Evolutionary conservation across 2,888 invertebrate species (phyloP).

Genomic region (Philonicus albiceps): DNA sequence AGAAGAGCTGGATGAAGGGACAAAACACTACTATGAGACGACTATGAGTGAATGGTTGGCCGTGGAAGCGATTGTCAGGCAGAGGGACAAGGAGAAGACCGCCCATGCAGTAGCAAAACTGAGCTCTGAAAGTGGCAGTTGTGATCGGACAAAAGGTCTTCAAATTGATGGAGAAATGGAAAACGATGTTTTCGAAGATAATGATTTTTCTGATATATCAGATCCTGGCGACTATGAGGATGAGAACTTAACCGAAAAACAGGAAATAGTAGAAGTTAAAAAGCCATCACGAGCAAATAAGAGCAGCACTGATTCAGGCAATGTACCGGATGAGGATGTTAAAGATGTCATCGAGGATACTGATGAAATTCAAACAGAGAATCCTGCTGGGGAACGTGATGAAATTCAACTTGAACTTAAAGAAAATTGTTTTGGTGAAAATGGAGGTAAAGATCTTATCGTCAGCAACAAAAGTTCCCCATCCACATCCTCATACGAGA

Average conservation of each 20-base stretch:
- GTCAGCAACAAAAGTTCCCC: constrained; percentile 57
- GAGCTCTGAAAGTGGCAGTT: constrained; percentile 76
- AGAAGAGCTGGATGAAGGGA: constrained; percentile 70
- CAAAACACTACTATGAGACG: constrained; percentile 82
- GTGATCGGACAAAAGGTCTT: constrained; percentile 67
- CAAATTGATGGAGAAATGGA: constrained; percentile 68
- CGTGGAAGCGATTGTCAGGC: constrained; percentile 89
- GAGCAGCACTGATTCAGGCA: constrained; percentile 62
- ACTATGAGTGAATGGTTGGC: constrained; percentile 96
- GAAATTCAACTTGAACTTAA: constrained; percentile 49
- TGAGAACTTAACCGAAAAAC: constrained; percentile 47
- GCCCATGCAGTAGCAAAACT: constrained; percentile 86
- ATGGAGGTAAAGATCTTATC: constrained; percentile 30
- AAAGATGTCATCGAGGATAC: constrained; percentile 57
- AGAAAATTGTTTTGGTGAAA: constrained; percentile 56
- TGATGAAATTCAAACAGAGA: constrained; percentile 49
- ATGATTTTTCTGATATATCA: constrained; percentile 66
- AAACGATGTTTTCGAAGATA: constrained; percentile 66
- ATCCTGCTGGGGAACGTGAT: constrained; percentile 43
- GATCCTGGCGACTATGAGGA: constrained; percentile 63
- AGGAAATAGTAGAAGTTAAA: neutral
- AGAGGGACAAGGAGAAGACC: constrained; percentile 82
- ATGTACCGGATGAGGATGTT: constrained; percentile 62
- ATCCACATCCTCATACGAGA: constrained; percentile 62
- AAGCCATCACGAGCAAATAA: constrained; percentile 60